Base-by-base conservation (phyloP, 2,888 invertebrate species). In the Oeneis ivallda region DNA sequence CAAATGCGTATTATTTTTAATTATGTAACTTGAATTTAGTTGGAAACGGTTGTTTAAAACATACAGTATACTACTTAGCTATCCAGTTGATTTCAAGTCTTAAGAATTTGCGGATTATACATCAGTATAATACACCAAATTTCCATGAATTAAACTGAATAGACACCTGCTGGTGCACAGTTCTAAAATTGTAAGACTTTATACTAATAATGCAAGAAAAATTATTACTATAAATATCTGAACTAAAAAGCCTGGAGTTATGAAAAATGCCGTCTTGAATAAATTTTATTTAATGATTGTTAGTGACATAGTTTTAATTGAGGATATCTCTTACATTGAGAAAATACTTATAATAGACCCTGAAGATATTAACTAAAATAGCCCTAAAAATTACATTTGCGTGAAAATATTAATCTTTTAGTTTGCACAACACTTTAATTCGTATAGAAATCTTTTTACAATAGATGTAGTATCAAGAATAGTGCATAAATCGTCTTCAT, bases 391-490 rank as follows among this genome's bases (percentile, higher is more conserved):
- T n/a, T 52, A 37, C 49, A 11, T 56, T 57, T 53, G 32, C 64
- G 32, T 62, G 59, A 58, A 65, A 61, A 65, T 60, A 47, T 47
- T n/a, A 56, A 60, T 54, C 32, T 15, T 32, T 56, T 45, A 61
- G 32, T 62, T 66, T 62, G 62, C 75, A 73, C 71, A 74, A 72
- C 76, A 75, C 61, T 32, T 61, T 65, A 76, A 79, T 79, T 78
- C 71, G 75, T 79, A 79, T 81, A 84, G 82, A 84, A 80, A 79
- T 70, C 65, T 87, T 87, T 89, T 79, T 87, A 89, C 88, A 90
- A 87, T 81, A 89, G 87, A 76, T 73, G 74, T 75, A 81, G 85
- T 91, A 90, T 90, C 90, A 91, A 91, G 89, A 91, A 89, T 91
- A 89, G 72, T 72, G 62, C 61, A 56, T 54, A 64, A 60, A 26